Conservation (phyloP, 1,140 invertebrate genomes). For the Cotesia vestalis region DNA sequence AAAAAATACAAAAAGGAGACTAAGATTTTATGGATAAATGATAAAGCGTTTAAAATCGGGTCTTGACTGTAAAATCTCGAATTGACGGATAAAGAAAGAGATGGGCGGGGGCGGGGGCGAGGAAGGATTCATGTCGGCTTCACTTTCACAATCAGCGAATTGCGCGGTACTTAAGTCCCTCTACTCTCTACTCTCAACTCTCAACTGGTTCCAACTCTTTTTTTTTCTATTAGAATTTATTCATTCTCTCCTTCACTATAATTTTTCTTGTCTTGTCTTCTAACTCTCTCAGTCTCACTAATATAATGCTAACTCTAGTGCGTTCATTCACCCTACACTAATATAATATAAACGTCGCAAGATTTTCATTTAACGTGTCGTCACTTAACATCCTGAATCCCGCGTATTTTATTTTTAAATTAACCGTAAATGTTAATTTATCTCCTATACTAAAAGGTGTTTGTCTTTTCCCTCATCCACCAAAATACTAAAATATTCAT, state of each 20-base stretch:
- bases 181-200: slow-evolving; percentile 10
- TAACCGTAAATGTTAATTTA: too few relatives aligned
- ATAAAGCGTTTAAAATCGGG: too few relatives aligned
- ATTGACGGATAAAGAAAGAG: background rate
- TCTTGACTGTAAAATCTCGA: too few relatives aligned
- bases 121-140: slow-evolving; percentile 47
- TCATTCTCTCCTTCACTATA: slow-evolving; percentile 21
- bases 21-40: too few relatives aligned
- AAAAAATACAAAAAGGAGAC: too few relatives aligned
- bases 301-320: slow-evolving; percentile 35
- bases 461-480: too few relatives aligned
- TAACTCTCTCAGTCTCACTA: slow-evolving; percentile 17
- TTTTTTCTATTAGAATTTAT: slow-evolving; percentile 25
- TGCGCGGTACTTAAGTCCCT: slow-evolving; percentile 26
- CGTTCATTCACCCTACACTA: slow-evolving; percentile 46
- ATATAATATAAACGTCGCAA: slow-evolving; percentile 26
- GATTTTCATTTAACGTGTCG: slow-evolving; percentile 28
- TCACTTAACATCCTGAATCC: too few relatives aligned
- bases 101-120: slow-evolving; percentile 39
- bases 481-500: too few relatives aligned
- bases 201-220: slow-evolving; percentile 16
- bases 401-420: too few relatives aligned
- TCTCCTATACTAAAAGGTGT: too few relatives aligned
- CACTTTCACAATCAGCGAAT: slow-evolving; percentile 46
- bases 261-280: slow-evolving; percentile 24